These are phyloP conservation scores for Actias luna DNA, from an alignment of 2,888 invertebrate species.

Conservation along the genomic window DNA sequence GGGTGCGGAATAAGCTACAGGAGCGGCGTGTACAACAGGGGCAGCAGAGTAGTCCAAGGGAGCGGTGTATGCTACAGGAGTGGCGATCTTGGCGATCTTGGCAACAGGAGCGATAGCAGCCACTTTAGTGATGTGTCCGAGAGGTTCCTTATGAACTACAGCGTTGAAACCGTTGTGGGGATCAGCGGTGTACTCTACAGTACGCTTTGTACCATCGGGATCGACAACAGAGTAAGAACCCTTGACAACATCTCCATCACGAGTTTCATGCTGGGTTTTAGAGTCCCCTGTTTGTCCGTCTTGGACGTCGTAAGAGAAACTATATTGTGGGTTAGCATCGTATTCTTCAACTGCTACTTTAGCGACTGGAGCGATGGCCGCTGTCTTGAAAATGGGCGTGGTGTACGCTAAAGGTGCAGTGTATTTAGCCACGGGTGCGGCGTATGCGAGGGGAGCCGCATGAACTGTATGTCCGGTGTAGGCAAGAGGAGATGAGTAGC, in stretches of 20 bases:
- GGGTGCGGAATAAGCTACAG: slow-evolving; percentile 33
- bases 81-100: slow-evolving; percentile 48
- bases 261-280: slow-evolving; percentile 71
- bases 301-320: slow-evolving; percentile 74
- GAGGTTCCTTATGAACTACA: slow-evolving; percentile 70
- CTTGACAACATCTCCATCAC: slow-evolving; percentile 75
- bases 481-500: slow-evolving; percentile 41
- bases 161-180: slow-evolving; percentile 77
- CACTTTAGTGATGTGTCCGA: slow-evolving; percentile 50
- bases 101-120: slow-evolving; percentile 52
- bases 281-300: slow-evolving; percentile 75
- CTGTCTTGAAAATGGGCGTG: slow-evolving; percentile 42
- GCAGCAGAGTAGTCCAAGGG: slow-evolving; percentile 30
- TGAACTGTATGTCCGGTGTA: slow-evolving; percentile 24
- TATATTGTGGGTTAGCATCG: slow-evolving; percentile 57
- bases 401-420: slow-evolving; percentile 51
- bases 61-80: slow-evolving; percentile 39
- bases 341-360: slow-evolving; percentile 45
- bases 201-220: slow-evolving; percentile 74
- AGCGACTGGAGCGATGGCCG: slow-evolving; percentile 37
- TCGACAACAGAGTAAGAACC: slow-evolving; percentile 76
- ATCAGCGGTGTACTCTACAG: slow-evolving; percentile 78
- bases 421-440: slow-evolving; percentile 36
- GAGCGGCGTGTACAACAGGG: slow-evolving; percentile 26
- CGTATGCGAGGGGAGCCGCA: slow-evolving; percentile 36